A percentile compares a stretch with the other conserved stretches of the same genome.
phyloP scores from a whole-genome alignment of 1,140 invertebrate genomes.

The Drosophila nigrodunni region DNA sequence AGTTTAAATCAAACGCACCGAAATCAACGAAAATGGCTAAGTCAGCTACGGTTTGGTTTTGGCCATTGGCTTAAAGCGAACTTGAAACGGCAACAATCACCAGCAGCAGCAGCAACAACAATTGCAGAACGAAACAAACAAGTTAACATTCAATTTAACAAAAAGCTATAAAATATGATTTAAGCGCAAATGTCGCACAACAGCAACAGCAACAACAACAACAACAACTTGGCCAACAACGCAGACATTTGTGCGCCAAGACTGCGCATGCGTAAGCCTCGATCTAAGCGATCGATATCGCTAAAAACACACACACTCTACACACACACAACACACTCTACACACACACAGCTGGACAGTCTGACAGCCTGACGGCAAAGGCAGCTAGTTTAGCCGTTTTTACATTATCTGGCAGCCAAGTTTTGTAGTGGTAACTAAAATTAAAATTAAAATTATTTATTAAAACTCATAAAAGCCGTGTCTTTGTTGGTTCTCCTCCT shows the following conservation, averaged over 20 bases:
- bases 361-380: not conserved
- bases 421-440: not conserved
- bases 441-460: not conserved
- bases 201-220: constrained; percentile 27
- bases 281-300: constrained; percentile 58
- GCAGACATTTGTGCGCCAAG: constrained; percentile 45
- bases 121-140: constrained; percentile 78
- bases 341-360: not conserved
- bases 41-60: constrained; percentile 20
- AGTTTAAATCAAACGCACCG: constrained; percentile 35
- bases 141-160: constrained; percentile 82
- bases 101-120: constrained; percentile 25
- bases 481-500: too few species aligned
- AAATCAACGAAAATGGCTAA: constrained; percentile 49
- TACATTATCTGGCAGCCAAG: not conserved
- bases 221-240: constrained; percentile 33
- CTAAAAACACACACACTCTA: constrained; percentile 33
- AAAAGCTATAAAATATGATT: constrained; percentile 83
- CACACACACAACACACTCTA: not conserved
- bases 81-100: constrained; percentile 53
- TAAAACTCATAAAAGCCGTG: constrained; percentile 1
- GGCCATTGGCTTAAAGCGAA: constrained; percentile 42
- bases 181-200: constrained; percentile 75
- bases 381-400: not conserved
- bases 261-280: constrained; percentile 70